These are phyloP conservation scores for Sminthopsis crassicaudata DNA, from an alignment of 2,113 vertebrate species.

Conservation along the genomic window DNA sequence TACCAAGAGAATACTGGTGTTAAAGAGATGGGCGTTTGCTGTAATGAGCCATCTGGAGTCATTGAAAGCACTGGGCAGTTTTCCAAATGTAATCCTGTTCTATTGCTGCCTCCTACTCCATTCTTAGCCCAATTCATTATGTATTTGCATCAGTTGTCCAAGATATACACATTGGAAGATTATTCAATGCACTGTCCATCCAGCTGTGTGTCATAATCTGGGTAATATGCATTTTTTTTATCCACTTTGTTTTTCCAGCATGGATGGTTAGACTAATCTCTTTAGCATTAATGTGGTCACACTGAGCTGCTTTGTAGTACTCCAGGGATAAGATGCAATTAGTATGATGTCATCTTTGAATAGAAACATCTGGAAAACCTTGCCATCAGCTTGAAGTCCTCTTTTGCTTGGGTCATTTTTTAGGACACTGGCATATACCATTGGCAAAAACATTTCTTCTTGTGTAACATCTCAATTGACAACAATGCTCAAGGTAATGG, in stretches of 20 bases:
- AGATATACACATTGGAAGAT: background rate
- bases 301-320: background rate
- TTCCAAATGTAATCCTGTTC: conserved; percentile 3
- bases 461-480: background rate
- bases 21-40: background rate
- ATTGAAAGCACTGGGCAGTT: background rate
- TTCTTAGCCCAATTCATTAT: background rate
- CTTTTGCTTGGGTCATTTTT: background rate
- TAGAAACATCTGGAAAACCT: background rate
- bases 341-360: background rate
- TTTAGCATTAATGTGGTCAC: background rate
- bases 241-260: conserved; percentile 2
- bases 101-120: background rate
- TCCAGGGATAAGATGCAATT: background rate
- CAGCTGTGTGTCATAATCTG: background rate
- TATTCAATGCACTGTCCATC: background rate
- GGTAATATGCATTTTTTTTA: background rate
- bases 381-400: background rate
- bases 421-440: background rate
- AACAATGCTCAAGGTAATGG: background rate
- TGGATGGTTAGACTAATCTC: background rate
- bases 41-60: background rate
- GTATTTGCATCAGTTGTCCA: background rate
- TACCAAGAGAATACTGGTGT: background rate
- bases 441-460: background rate